Percentiles rank a stretch among this genome's conserved stretches.
phyloP scores from a whole-genome alignment of 2,797 vertebrate genomes.

The Sebastolobus altivelis region DNA sequence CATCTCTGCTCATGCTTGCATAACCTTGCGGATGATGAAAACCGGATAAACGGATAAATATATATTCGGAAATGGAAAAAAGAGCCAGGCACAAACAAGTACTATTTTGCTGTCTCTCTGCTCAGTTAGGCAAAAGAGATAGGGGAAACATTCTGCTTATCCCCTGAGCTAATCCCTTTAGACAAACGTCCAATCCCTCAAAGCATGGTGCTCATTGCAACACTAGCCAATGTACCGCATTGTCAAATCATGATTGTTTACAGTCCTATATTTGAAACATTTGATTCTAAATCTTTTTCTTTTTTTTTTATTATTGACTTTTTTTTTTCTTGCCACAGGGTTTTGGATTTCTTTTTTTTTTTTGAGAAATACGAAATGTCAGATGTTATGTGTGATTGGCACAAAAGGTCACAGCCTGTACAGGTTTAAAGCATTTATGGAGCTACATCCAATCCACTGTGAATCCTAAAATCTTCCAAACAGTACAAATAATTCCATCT shows the following conservation, averaged over 20 bases:
- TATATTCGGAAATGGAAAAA: slow-evolving; percentile 68
- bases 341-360: slow-evolving; percentile 8
- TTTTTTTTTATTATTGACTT: slow-evolving; percentile 1
- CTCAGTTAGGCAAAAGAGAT: slow-evolving; percentile 71
- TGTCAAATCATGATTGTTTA: slow-evolving; percentile 59
- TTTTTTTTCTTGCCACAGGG: background rate
- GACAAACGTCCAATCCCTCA: slow-evolving; percentile 74
- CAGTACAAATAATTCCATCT: background rate
- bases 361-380: slow-evolving; percentile 17
- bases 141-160: slow-evolving; percentile 73
- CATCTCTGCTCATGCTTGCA: slow-evolving; percentile 50
- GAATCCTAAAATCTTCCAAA: background rate
- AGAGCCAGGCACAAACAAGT: slow-evolving; percentile 68
- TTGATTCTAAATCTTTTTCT: background rate
- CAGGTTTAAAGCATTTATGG: slow-evolving; percentile 9
- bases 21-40: slow-evolving; percentile 72
- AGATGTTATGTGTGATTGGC: slow-evolving; percentile 36
- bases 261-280: slow-evolving; percentile 36
- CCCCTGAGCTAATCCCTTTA: slow-evolving; percentile 78
- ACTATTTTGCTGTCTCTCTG: slow-evolving; percentile 59
- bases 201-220: slow-evolving; percentile 64
- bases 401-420: slow-evolving; percentile 33
- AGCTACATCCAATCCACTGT: background rate
- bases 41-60: slow-evolving; percentile 70
- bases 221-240: slow-evolving; percentile 45